Conservation (phyloP, 1,140 invertebrate genomes). For the Pteromalus puparum region DNA sequence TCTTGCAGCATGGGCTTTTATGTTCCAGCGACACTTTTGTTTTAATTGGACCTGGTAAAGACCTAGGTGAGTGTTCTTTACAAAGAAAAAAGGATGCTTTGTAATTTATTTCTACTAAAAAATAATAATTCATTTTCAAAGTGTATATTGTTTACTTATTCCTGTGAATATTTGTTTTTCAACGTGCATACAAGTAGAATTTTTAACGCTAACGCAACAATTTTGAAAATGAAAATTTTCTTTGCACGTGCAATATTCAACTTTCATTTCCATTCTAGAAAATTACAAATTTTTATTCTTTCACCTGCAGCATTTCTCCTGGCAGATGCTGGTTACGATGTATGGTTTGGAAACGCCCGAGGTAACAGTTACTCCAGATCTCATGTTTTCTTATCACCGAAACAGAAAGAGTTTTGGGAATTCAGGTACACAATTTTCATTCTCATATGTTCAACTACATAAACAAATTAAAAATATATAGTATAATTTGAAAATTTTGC, state of each 20-base stretch:
- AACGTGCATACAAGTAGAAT: no score
- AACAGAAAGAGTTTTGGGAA: slow-evolving; percentile 77
- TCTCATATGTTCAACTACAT: neutral
- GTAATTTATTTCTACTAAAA: no score
- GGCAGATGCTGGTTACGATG: slow-evolving; percentile 82
- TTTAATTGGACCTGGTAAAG: slow-evolving; percentile 66
- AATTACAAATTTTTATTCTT: slow-evolving; percentile 44
- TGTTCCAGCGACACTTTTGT: slow-evolving; percentile 72
- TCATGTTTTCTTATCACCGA: slow-evolving; percentile 75
- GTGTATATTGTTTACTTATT: no score
- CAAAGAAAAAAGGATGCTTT: neutral
- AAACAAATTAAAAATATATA: neutral
- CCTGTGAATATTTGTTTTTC: no score
- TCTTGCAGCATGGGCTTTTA: slow-evolving; percentile 85
- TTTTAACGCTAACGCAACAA: no score
- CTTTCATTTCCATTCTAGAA: slow-evolving; percentile 23
- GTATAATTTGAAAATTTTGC: neutral
- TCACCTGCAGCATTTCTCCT: slow-evolving; percentile 77
- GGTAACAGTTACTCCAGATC: slow-evolving; percentile 82
- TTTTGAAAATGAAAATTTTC: neutral
- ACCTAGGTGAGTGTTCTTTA: slow-evolving; percentile 61
- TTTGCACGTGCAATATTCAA: neutral
- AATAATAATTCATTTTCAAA: no score
- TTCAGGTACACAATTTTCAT: slow-evolving; percentile 73
- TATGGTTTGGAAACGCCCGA: slow-evolving; percentile 81